Conservation (phyloP, 2,797 vertebrate species). For the Onychomys torridus region DNA sequence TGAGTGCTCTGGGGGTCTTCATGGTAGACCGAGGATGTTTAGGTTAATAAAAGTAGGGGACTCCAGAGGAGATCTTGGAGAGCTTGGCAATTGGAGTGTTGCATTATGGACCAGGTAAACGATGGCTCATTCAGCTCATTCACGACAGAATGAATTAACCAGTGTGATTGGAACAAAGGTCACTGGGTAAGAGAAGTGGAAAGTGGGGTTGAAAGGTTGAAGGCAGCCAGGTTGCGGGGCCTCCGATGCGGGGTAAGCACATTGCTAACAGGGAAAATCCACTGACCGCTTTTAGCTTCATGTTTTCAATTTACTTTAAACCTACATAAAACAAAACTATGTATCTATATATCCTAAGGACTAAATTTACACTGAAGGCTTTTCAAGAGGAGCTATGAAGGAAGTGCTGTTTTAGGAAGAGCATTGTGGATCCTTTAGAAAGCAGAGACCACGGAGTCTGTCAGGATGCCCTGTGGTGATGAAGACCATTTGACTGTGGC, state of each 20-base stretch:
- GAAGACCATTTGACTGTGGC: neutral
- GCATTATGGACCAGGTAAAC: neutral
- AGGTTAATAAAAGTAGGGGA: neutral
- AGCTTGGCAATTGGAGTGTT: neutral
- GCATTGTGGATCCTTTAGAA: neutral
- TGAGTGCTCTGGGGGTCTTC: neutral
- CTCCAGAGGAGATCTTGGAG: neutral
- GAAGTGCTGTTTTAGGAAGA: conserved; percentile 17
- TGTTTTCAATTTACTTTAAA: neutral
- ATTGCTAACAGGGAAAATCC: neutral
- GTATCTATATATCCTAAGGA: neutral
- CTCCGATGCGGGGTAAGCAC: neutral
- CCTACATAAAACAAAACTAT: neutral
- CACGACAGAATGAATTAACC: conserved; percentile 7
- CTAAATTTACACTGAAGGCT: neutral
- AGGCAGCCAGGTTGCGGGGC: neutral
- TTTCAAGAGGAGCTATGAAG: neutral
- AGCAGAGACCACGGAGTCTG: neutral
- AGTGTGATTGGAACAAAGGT: neutral
- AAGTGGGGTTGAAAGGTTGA: conserved; percentile 32
- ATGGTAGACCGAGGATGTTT: neutral
- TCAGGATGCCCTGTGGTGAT: neutral
- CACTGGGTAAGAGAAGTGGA: neutral
- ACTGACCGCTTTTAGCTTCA: neutral
- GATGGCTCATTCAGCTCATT: neutral